Conservation (phyloP, 2,888 invertebrate species). For the Caenorhabditis angaria region DNA sequence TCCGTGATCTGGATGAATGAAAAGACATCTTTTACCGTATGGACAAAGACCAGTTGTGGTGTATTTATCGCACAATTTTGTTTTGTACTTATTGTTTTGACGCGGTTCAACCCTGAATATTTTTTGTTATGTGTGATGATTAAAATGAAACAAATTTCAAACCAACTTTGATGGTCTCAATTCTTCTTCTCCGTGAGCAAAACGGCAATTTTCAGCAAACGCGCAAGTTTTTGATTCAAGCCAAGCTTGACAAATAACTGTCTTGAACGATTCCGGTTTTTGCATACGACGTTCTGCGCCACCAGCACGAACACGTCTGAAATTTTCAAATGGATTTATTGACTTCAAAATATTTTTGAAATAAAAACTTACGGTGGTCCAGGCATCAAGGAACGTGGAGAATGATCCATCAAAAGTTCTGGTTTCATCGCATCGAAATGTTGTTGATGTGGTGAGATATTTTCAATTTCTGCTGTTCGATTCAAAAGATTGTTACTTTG, state of each 20-base stretch:
- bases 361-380: conserved; percentile 6
- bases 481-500: conserved; percentile 4
- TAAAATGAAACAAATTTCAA: neutral
- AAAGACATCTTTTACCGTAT: conserved; percentile 68
- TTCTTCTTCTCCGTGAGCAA: conserved; percentile 64
- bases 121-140: neutral
- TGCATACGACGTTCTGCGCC: conserved; percentile 37
- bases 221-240: conserved; percentile 62
- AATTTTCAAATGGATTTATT: conserved; percentile 4
- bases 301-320: conserved; percentile 14
- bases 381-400: conserved; percentile 11
- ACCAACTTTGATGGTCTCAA: conserved; percentile 61
- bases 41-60: conserved; percentile 70
- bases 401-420: neutral
- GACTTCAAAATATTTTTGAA: neutral
- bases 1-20: conserved; percentile 67
- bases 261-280: conserved; percentile 69
- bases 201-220: conserved; percentile 68
- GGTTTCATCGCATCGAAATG: neutral
- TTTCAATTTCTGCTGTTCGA: neutral
- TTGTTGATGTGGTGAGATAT: conserved; percentile 1
- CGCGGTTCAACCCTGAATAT: conserved; percentile 53
- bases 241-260: conserved; percentile 71
- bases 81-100: conserved; percentile 68
- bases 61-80: conserved; percentile 71